A percentile compares a stretch with the other conserved stretches of the same genome.
These are phyloP conservation scores for Corythucha ciliata DNA, from an alignment of 2,888 invertebrate genomes.

Conservation along the genomic window DNA sequence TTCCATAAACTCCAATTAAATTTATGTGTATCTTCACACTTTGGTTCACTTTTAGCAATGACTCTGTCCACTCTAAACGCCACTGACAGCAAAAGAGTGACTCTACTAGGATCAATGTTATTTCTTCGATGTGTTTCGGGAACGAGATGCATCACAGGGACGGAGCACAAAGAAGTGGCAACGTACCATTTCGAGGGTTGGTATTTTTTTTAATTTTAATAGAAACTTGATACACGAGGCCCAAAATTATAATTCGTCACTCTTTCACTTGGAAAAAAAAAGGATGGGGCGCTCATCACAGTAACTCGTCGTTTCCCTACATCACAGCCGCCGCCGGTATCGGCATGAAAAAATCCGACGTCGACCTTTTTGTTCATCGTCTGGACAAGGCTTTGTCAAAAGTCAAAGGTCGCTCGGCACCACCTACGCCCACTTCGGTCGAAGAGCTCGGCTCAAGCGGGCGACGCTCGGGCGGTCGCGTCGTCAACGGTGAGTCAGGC, in stretches of 20 bases:
- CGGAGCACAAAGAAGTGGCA: conserved; percentile 48
- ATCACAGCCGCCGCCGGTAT: conserved; percentile 65
- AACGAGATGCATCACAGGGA: conserved; percentile 51
- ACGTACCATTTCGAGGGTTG: conserved; percentile 50
- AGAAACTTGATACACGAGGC: too few relatives aligned
- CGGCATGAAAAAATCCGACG: conserved; percentile 55
- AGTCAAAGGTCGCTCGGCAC: conserved; percentile 39
- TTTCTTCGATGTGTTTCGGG: conserved; percentile 64
- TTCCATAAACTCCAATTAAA: too few relatives aligned
- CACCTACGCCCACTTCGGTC: conserved; percentile 40
- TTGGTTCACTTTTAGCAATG: conserved; percentile 41
- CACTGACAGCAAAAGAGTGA: conserved; percentile 43
- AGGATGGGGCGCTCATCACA: conserved; percentile 64
- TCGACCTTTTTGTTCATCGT: conserved; percentile 58
- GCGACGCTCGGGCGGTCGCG: conserved; percentile 33
- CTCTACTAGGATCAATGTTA: conserved; percentile 61
- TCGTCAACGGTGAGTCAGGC: conserved; percentile 36
- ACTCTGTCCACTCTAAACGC: conserved; percentile 41
- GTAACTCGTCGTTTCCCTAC: conserved; percentile 52
- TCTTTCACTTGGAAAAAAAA: conserved; percentile 31
- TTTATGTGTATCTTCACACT: too few relatives aligned
- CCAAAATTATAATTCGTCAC: not conserved
- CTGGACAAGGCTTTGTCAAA: conserved; percentile 51
- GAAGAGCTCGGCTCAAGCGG: conserved; percentile 39
- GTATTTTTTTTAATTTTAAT: conserved; percentile 18